Evolutionary conservation across 2,797 vertebrate genomes (phyloP).

Genomic region (Channa striata): DNA sequence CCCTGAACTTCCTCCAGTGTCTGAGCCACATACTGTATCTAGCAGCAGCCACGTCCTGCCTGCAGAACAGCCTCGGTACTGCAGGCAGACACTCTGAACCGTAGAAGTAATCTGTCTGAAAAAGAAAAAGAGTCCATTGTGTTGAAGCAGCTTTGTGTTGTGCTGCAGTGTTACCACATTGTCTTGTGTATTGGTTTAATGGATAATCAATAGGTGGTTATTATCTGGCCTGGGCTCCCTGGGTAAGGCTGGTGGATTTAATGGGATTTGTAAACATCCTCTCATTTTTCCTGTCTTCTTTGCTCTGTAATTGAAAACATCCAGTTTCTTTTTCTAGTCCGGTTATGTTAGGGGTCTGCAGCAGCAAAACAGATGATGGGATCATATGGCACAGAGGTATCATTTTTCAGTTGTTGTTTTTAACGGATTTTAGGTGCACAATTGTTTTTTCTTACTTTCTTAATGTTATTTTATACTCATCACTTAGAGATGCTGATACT

Average conservation of each 20-base stretch:
- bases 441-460: background rate
- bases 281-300: conserved; percentile 77
- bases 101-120: conserved; percentile 54
- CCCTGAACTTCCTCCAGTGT: conserved; percentile 18
- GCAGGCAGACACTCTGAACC: conserved; percentile 12
- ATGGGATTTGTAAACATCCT: conserved; percentile 81
- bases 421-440: background rate
- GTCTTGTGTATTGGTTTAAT: conserved; percentile 75
- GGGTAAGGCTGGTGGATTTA: conserved; percentile 65
- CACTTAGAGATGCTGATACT: background rate
- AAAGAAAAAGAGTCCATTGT: conserved; percentile 40
- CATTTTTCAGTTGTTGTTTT: conserved; percentile 15
- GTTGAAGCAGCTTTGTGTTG: conserved; percentile 49
- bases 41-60: conserved; percentile 7
- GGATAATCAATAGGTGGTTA: conserved; percentile 84
- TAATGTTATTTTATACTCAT: conserved; percentile 3
- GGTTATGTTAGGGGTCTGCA: conserved; percentile 23
- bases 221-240: conserved; percentile 74
- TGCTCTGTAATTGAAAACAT: conserved; percentile 75
- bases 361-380: conserved; percentile 42
- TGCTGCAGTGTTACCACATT: conserved; percentile 55
- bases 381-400: conserved; percentile 5
- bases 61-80: conserved; percentile 29
- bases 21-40: conserved; percentile 46
- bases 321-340: conserved; percentile 51